Evolutionary conservation across 2,888 invertebrate genomes (phyloP), one percentile per base, ranked within the genome.

Genomic region (Sicus ferrugineus): DNA sequence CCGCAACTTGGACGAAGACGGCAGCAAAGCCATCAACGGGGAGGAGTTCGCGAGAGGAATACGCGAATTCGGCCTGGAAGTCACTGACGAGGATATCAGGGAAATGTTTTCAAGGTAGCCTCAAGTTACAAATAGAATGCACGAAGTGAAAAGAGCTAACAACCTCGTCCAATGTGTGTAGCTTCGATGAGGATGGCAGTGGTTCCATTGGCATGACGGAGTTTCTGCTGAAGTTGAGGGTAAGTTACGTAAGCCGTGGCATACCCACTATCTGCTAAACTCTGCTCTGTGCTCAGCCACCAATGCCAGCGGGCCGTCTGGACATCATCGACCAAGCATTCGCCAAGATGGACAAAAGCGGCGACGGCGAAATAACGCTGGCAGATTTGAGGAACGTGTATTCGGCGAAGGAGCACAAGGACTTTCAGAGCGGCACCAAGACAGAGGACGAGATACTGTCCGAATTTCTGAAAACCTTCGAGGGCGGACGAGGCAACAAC

Each of bases 1-100:
- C 85, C 91, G 95, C 70, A 89, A 93, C 68, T 94, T 97, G 93
- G 97, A 98, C 82, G 95, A 97, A 73, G 96, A 98, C 83, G 94
- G 93, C 52, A 97, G 92, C 86, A 93, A 92, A 83, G 89, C 90
- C 59, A 83, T 98, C 73, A 94, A 91, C 80, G 87, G 89, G 74
- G 93, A 93, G 50, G 97, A 98, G 85, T 96, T 98, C 82, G 81
- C 88, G 14, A 88, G 90, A 74, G 97, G 97, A 2, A 87, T 97
- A 74, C 88, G 88, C 71, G 95, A 96, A 75, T 90, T 91, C 30
- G 96, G 95, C 0, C 82, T 96, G 75, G 90, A 91, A 11, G 84
- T 94, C 23, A 87, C 86, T 28, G 88, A 89, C 3, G 90, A 81
- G 38, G 85, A 85, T 75, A 83, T 83, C 65, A 78, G 75, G 72